Percentiles rank a stretch among this genome's conserved stretches.
phyloP scores from a whole-genome alignment of 2,113 vertebrate species.

The Bolborhynchus lineola region DNA sequence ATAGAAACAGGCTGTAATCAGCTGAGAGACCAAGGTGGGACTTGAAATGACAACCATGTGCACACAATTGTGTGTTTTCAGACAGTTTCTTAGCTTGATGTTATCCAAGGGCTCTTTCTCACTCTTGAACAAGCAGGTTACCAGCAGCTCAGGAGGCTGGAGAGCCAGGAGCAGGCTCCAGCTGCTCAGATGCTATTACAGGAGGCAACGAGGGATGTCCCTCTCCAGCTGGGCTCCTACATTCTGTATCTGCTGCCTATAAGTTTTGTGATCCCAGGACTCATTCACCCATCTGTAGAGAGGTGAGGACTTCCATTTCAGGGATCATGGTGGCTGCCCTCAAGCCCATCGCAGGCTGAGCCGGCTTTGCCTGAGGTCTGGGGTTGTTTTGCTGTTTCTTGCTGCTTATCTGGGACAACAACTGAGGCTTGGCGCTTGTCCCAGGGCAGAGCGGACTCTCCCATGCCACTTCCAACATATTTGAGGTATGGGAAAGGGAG shows the following conservation, averaged over 20 bases:
- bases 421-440: neutral
- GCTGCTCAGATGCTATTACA: accelerated
- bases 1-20: neutral
- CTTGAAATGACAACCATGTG: neutral
- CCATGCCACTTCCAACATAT: neutral
- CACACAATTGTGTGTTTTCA: neutral
- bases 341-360: neutral
- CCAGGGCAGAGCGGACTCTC: neutral
- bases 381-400: neutral
- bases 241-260: neutral
- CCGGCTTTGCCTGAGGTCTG: neutral
- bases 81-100: neutral
- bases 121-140: neutral
- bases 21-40: neutral
- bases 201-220: neutral
- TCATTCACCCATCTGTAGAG: neutral
- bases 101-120: neutral
- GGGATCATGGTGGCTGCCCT: neutral
- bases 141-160: neutral
- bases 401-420: neutral
- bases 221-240: neutral
- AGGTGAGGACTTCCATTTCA: accelerated
- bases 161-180: accelerated
- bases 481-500: neutral
- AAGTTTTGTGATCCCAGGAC: neutral